Conservation (phyloP, 2,797 vertebrate species). For the Knipowitschia caucasica region DNA sequence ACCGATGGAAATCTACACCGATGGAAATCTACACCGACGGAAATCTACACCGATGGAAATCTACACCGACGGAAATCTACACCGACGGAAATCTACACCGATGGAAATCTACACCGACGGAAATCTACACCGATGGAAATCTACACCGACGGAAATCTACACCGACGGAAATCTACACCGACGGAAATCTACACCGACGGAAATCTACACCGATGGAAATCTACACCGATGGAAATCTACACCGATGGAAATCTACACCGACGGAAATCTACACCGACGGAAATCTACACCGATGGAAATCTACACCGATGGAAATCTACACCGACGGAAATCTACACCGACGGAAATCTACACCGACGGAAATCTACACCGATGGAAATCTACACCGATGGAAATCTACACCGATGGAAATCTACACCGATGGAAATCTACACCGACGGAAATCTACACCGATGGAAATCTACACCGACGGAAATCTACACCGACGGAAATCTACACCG, state of each 20-base stretch:
- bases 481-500: neutral
- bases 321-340: neutral
- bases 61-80: too few species aligned
- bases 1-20: neutral
- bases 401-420: neutral
- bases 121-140: constrained; percentile 4
- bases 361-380: constrained; percentile 4
- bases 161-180: neutral
- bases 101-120: neutral
- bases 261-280: neutral
- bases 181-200: neutral
- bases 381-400: too few species aligned
- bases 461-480: too few species aligned
- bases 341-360: neutral
- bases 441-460: constrained; percentile 4
- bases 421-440: neutral
- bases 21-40: neutral
- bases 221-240: too few species aligned
- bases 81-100: neutral
- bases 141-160: too few species aligned
- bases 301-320: too few species aligned
- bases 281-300: constrained; percentile 4
- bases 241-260: neutral
- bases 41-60: constrained; percentile 4
- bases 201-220: constrained; percentile 4